Evolutionary conservation across 2,888 invertebrate species (phyloP).

Genomic region (Diarsia dahlii): DNA sequence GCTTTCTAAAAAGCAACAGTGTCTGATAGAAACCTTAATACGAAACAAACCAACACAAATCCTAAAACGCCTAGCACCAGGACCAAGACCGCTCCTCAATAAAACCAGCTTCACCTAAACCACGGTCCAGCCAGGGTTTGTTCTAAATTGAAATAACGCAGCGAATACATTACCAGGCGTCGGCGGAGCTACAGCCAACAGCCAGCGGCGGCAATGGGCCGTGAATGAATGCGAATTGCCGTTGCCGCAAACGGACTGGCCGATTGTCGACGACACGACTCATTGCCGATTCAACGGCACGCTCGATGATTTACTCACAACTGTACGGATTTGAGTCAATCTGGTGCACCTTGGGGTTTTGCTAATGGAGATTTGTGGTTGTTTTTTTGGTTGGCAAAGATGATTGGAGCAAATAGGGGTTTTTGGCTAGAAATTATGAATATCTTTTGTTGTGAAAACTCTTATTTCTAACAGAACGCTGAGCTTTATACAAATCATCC

Average conservation of each 20-base stretch:
- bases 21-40: not conserved
- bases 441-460: not conserved
- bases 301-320: slow-evolving; percentile 79
- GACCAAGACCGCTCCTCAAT: slow-evolving; percentile 13
- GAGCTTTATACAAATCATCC: not conserved
- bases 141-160: slow-evolving; percentile 82
- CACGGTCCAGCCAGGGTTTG: slow-evolving; percentile 64
- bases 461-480: no score
- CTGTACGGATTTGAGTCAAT: slow-evolving; percentile 71
- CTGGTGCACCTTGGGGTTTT: slow-evolving; percentile 57
- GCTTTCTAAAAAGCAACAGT: not conserved
- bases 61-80: not conserved
- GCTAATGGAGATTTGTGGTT: slow-evolving; percentile 1
- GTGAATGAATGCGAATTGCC: slow-evolving; percentile 85
- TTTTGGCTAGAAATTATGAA: not conserved
- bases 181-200: slow-evolving; percentile 73
- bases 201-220: slow-evolving; percentile 74
- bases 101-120: slow-evolving; percentile 42
- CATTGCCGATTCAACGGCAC: slow-evolving; percentile 81
- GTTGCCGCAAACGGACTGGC: slow-evolving; percentile 85
- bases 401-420: fast-evolving
- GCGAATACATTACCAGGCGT: slow-evolving; percentile 75
- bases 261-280: slow-evolving; percentile 87
- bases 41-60: not conserved
- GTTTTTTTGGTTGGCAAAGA: not conserved